Evolutionary conservation across 2,888 invertebrate genomes (phyloP), one percentile per base, ranked within the genome.

Genomic region (Myathropa florea): DNA sequence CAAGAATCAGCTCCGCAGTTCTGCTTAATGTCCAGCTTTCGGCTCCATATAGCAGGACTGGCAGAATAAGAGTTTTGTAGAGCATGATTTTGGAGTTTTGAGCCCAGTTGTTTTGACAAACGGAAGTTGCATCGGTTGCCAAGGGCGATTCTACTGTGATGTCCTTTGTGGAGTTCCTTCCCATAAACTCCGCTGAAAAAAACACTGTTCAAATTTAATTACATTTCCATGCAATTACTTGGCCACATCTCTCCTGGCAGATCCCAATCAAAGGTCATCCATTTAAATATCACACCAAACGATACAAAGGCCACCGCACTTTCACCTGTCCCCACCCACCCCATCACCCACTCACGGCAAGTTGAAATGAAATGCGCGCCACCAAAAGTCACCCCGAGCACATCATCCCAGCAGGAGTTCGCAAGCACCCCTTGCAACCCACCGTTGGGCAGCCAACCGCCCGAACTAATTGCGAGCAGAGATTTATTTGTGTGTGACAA

Each of bases 401-500:
- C 46, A 46, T 6, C 46, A 46, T 46, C 26, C 61, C 67, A 55
- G 1, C 24, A 14, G n/a, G 21, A 26, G 4, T n/a, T 53, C 55
- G 67, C n/a, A n/a, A n/a, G n/a, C n/a, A n/a, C n/a, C n/a, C 46
- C 67, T 68, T 18, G 30, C 18, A 9, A 21, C 55, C 60, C 28
- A 26, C 55, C 64, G 72, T 72, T 76, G 80, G 83, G 83, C 77
- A 77, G 80, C 85, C 85, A 83, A 86, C 86, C 79, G 86, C 57
- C 83, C 76, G 84, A 78, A 86, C 84, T 84, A 83, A 88, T 86
- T 88, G 88, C 88, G 88, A 89, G 75, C 82, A 59, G 88, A 89
- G 89, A 88, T 88, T 88, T 88, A 87, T 88, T 84, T 87, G 88
- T 82, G 89, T 89, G 89, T 88, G 89, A 89, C 88, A 89, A 88